Evolutionary conservation across 2,888 invertebrate species (phyloP), one percentile per base, ranked within the genome.

Genomic region (Orthosia cruda): DNA sequence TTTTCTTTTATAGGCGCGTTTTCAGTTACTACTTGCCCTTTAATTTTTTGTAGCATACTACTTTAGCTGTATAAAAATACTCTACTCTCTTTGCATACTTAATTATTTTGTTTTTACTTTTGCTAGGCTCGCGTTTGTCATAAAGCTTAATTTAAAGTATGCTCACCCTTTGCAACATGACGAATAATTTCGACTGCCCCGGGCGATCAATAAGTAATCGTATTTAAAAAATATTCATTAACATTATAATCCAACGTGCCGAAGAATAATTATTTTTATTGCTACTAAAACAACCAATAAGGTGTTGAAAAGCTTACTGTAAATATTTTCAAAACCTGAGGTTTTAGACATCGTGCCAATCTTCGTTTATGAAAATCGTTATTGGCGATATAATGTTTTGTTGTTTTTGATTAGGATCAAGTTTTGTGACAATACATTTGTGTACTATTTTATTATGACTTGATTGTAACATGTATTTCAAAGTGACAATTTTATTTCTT

Each of bases 181-280:
- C 65, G 58, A 72, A 72, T 26, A 15, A 50, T 69, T 26, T 5
- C 1, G 12, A 67, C 13, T 52, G 84, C 82, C 63, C 47, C 47
- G 9, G 67, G 86, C 75, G 18, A 71, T 79, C 45, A 73, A 73
- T 81, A 67, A 76, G 61, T 77, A 55, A 68, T 49, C 63, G 26
- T 15, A 72, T 71, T 71, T 68, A 68, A 74, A 72, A 80, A 50
- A 63, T 65, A 72, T 79, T 80, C 50, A 83, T 74, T 72, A 74
- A n/a, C 26, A 26, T 26, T 26, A 26, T 32, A 55, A 49, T 62
- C 58, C n/a, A 62, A 58, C 62, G 26, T 68, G 54, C 23, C 55
- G 23, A 64, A 58, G 49, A 71, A 72, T 50, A 49, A 61, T 71
- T 62, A 62, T 83, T 79, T 77, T 65, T 20, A 40, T 55, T 15